These are phyloP conservation scores for Ceratina australensis DNA, from an alignment of 1,140 invertebrate species.

Conservation along the genomic window DNA sequence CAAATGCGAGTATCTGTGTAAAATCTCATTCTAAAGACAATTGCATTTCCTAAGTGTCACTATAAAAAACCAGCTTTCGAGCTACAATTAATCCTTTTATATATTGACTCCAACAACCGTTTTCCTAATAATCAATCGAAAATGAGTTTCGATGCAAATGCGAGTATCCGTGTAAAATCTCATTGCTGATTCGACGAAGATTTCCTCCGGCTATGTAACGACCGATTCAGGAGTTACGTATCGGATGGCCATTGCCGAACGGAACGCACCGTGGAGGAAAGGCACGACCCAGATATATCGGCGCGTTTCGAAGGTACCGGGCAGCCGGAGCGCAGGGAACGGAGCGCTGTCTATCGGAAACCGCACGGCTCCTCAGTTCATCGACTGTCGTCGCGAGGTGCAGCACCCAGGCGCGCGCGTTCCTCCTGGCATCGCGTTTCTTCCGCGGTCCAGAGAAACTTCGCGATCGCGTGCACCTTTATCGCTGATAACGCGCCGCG, in stretches of 20 bases:
- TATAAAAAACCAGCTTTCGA: no score
- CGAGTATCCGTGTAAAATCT: neutral
- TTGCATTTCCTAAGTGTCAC: no score
- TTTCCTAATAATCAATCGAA: no score
- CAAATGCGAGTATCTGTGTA: neutral
- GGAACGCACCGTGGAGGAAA: conserved; percentile 59
- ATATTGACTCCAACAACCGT: no score
- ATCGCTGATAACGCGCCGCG: neutral
- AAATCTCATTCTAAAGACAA: no score
- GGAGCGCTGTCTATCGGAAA: conserved; percentile 65
- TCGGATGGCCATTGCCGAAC: conserved; percentile 22
- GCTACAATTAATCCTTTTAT: no score
- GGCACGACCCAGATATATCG: conserved; percentile 78
- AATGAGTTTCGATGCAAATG: no score
- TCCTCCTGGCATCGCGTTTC: neutral
- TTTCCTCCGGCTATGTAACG: neutral
- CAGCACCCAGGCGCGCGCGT: neutral
- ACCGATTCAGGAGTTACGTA: conserved; percentile 21
- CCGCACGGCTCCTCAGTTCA: conserved; percentile 66
- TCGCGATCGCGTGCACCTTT: neutral
- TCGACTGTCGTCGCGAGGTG: conserved; percentile 69
- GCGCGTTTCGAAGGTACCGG: conserved; percentile 73
- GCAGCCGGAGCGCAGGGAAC: conserved; percentile 54
- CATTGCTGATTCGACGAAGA: no score
- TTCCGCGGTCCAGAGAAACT: neutral